Conservation (phyloP, 2,888 invertebrate genomes). For the Zeuzera pyrina region DNA sequence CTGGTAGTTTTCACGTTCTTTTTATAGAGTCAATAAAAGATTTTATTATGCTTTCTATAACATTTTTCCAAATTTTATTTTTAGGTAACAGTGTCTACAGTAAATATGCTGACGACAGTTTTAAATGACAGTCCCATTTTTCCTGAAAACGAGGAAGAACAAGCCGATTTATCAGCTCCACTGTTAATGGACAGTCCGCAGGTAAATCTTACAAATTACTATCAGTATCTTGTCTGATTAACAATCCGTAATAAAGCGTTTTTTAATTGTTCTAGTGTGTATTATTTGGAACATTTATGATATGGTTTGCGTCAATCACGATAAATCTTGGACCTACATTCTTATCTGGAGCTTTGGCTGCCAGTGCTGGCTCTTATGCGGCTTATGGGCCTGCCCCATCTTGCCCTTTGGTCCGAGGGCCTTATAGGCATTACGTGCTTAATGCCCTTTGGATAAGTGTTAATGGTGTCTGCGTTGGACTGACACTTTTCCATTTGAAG, state of each 20-base stretch:
- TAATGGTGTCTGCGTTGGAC: conserved; percentile 86
- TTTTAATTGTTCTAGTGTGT: conserved; percentile 79
- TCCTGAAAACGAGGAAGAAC: conserved; percentile 83
- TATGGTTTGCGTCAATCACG: conserved; percentile 93
- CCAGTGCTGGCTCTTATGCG: conserved; percentile 80
- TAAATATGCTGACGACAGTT: conserved; percentile 91
- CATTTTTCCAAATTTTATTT: too few species aligned
- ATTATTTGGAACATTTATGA: conserved; percentile 92
- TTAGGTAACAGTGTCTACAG: conserved; percentile 87
- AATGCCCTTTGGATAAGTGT: conserved; percentile 93
- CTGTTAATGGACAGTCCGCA: conserved; percentile 87
- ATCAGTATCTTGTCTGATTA: neutral
- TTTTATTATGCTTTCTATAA: too few species aligned
- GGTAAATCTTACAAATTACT: conserved; percentile 36
- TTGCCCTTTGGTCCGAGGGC: conserved; percentile 89
- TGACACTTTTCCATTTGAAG: conserved; percentile 87
- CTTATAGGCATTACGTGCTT: conserved; percentile 90
- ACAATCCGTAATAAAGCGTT: neutral
- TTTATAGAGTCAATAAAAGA: too few species aligned
- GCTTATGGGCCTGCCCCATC: conserved; percentile 82
- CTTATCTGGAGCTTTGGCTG: conserved; percentile 86
- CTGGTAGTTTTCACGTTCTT: too few species aligned
- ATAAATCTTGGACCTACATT: conserved; percentile 93
- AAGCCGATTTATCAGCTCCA: conserved; percentile 78
- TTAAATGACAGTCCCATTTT: conserved; percentile 90